Evolutionary conservation across 2,113 vertebrate genomes (phyloP), one percentile per base, ranked within the genome.

Genomic region (Leptobrachium ailaonicum): DNA sequence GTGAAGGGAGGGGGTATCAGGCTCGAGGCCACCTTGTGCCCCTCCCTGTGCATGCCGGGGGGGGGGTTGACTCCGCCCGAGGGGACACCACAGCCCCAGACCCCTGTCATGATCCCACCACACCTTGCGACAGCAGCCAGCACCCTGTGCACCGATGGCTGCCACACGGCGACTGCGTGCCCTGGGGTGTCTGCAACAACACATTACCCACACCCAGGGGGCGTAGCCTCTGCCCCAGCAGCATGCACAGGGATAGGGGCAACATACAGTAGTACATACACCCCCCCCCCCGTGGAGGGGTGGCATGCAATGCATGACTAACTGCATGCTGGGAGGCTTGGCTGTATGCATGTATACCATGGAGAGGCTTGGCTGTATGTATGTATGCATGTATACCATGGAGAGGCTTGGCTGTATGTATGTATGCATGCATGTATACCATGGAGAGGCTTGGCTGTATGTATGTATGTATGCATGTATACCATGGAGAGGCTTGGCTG

Each of bases 111-210:
- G 72, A 74, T 41, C 32, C 73, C 83, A 87, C 92, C 94, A 92
- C 93, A 91, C 94, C 93, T 93, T 94, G 93, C 93, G 94, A 94
- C 93, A 42, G 20, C 68, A 84, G 91, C 92, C 88, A 93, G 85
- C 91, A 93, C 91, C 92, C 94, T 91, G 93, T 87, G 88, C 88
- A 89, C 87, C 82, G 82, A 88, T 82, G 66, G 85, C 88, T 86
- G 76, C 75, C 66, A 68, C 83, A 41, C 72, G 43, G 79, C 69
- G 62, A 76, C 73, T 68, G 81, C 70, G 84, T 80, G 84, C 84
- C 83, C 78, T 80, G 77, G 85, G 84, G 86, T 84, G 87, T 82
- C 82, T 76, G 77, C 85, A 85, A 56, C 44, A 1, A 4, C 44
- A 44, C 41, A 64, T 0, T 7, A 70, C 47, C 12, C 79, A 53